Base-by-base conservation (phyloP, 2,797 vertebrate species). In the Thalassophryne amazonica region DNA sequence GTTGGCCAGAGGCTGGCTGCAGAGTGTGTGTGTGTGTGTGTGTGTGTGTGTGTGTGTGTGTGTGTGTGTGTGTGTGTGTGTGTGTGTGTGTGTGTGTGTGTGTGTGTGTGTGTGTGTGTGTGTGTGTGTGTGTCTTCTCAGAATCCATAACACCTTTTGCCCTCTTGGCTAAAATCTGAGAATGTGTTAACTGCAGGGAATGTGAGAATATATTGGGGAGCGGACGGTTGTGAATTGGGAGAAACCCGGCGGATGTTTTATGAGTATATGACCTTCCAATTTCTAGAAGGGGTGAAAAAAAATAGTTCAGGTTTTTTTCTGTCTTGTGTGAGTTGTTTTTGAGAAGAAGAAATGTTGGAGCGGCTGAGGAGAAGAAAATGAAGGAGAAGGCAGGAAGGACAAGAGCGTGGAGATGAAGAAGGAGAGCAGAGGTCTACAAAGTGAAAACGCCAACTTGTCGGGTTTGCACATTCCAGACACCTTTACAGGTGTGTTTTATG, bases 111-210 rank as follows among this genome's bases (percentile, higher is more conserved):
- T 28, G 9, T 24, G 50, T 41, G 46, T 45, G 39, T 52, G 37
- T 34, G 60, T 50, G 39, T 27, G n/a, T 33, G 52, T 33, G 1
- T 2, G 35, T 48, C 8, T 69, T 80, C 72, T 73, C 62, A 13
- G 57, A 81, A 80, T 80, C 73, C 70, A 69, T 65, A 47, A 66
- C 77, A 75, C 79, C 76, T 57, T 41, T 51, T 23, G 58, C 46
- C 78, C 74, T 55, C 68, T 55, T n/a, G 63, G 58, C 66, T 39
- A 81, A 80, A 75, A 80, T 79, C 59, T 79, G 81, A 81, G 78
- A 80, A 85, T 22, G 74, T 73, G 80, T 76, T 78, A 83, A 84
- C 68, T 83, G 57, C 61, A 3, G 59, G 68, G 81, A 83, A 81
- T 83, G 80, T 74, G 80, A 79, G 78, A 81, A 78, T 83, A 77